Conservation (phyloP, 1,140 invertebrate species). For the Lepidotrigona ventralis region DNA sequence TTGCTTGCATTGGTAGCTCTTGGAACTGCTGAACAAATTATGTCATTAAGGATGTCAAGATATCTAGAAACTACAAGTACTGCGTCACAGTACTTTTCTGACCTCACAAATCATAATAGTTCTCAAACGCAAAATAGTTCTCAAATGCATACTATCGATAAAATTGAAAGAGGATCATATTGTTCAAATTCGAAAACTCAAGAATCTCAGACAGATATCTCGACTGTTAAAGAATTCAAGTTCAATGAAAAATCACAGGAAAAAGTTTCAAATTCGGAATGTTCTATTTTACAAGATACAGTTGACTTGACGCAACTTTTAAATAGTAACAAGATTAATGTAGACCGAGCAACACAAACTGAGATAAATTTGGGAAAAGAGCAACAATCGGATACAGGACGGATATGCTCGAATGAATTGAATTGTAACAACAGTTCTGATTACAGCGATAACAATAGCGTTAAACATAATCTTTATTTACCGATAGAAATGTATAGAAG, state of each 20-base stretch:
- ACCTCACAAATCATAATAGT: constrained; percentile 7
- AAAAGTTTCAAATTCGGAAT: constrained; percentile 24
- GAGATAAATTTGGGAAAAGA: constrained; percentile 46
- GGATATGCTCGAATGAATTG: constrained; percentile 20
- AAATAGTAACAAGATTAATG: constrained; percentile 52
- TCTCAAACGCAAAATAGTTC: not conserved
- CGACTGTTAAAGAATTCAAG: constrained; percentile 64
- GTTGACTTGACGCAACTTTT: constrained; percentile 59
- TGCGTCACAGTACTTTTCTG: constrained; percentile 39
- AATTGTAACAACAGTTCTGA: constrained; percentile 66
- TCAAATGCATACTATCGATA: constrained; percentile 5
- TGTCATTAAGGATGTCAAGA: constrained; percentile 80
- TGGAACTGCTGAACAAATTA: constrained; percentile 82
- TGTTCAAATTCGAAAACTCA: constrained; percentile 59
- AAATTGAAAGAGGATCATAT: not conserved
- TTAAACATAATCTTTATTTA: constrained; percentile 68
- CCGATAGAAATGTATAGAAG: constrained; percentile 74
- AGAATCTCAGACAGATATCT: constrained; percentile 75
- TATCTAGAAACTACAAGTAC: constrained; percentile 75
- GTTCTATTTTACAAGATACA: constrained; percentile 50
- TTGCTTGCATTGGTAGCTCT: constrained; percentile 82
- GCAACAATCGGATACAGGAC: constrained; percentile 3
- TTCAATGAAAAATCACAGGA: not conserved
- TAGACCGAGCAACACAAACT: constrained; percentile 60
- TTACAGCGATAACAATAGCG: constrained; percentile 68